Conservation (phyloP, 2,113 vertebrate species). For the Morone saxatilis region DNA sequence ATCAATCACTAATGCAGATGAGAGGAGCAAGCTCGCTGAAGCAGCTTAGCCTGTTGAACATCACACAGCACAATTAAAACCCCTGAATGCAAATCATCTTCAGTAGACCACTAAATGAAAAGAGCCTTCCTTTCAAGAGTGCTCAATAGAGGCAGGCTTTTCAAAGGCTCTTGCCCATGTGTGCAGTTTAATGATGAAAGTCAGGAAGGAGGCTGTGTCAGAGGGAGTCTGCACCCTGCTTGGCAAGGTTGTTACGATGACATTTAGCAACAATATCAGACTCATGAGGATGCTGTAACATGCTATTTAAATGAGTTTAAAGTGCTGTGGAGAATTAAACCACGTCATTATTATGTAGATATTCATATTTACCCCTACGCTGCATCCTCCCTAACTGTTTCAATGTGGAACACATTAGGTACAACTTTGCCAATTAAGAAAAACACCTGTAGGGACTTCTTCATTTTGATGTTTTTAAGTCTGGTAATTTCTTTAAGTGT, state of each 20-base stretch:
- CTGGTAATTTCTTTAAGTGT: conserved; percentile 55
- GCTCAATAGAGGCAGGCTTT: conserved; percentile 64
- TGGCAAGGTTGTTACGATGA: conserved; percentile 68
- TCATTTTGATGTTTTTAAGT: conserved; percentile 53
- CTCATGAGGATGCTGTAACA: conserved; percentile 43
- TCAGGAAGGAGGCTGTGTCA: conserved; percentile 57
- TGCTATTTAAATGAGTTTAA: conserved; percentile 22
- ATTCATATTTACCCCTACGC: conserved; percentile 10
- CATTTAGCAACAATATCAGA: conserved; percentile 53
- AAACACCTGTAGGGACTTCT: conserved; percentile 58
- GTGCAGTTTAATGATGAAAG: conserved; percentile 75
- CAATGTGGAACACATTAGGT: conserved; percentile 25
- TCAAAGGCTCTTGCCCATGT: conserved; percentile 65
- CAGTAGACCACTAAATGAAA: conserved; percentile 71
- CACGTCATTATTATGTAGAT: conserved; percentile 33
- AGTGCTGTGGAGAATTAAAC: conserved; percentile 23
- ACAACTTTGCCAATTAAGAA: conserved; percentile 58
- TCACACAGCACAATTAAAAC: conserved; percentile 76
- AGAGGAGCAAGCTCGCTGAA: conserved; percentile 56
- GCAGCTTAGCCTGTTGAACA: conserved; percentile 77
- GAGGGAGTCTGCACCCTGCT: conserved; percentile 50
- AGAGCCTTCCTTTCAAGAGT: conserved; percentile 70
- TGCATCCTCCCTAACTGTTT: conserved; percentile 26
- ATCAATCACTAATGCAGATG: conserved; percentile 78
- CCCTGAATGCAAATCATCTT: conserved; percentile 77